Conservation (phyloP, 2,797 vertebrate species). For the Aphelocoma californica region DNA sequence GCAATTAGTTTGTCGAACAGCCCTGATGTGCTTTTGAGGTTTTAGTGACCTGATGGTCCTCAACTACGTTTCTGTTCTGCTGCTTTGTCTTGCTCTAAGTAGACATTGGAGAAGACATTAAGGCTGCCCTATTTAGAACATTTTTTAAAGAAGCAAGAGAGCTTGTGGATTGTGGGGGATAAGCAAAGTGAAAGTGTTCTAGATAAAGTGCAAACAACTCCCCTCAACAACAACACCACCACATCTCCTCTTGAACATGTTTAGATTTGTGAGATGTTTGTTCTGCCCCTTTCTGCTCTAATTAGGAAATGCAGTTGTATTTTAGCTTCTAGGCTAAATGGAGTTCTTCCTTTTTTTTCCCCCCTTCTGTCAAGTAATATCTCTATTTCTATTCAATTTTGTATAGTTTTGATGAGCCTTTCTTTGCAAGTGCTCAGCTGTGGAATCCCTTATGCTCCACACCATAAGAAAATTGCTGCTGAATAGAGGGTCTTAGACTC, state of each 20-base stretch:
- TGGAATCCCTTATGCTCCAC: neutral
- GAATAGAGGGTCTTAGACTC: neutral
- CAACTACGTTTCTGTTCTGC: neutral
- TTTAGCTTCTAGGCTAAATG: neutral
- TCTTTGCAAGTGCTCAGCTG: neutral
- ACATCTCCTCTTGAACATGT: neutral
- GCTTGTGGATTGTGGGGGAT: neutral
- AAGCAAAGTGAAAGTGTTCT: neutral
- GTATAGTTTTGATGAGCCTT: neutral
- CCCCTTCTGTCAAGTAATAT: neutral
- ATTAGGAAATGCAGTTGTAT: neutral
- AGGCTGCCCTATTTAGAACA: neutral
- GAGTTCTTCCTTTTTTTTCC: neutral
- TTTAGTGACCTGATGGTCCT: neutral
- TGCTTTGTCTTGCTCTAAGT: neutral
- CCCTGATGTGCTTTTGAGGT: neutral
- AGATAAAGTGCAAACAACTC: neutral
- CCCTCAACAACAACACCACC: neutral
- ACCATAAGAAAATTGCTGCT: neutral
- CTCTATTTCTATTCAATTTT: neutral
- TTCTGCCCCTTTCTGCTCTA: constrained; percentile 8
- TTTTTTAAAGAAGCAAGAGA: neutral
- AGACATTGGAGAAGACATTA: neutral
- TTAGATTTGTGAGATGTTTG: neutral
- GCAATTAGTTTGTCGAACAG: neutral